Conservation (phyloP, 2,113 vertebrate species). For the Lagopus muta region DNA sequence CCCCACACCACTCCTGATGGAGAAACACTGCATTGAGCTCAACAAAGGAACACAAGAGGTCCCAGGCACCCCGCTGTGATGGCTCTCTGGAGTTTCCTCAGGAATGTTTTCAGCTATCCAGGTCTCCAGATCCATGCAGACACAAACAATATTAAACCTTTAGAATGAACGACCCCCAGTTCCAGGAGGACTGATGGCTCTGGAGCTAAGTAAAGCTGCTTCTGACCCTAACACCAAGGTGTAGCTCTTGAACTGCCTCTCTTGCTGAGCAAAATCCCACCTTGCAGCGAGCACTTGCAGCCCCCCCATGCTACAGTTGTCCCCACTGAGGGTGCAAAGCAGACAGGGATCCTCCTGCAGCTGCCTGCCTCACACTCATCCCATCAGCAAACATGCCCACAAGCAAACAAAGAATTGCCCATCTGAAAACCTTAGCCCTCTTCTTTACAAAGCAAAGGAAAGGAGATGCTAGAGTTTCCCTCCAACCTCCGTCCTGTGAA, state of each 20-base stretch:
- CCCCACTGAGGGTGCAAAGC: background rate
- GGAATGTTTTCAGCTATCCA: background rate
- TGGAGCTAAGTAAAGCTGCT: background rate
- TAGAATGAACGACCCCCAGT: background rate
- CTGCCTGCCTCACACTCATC: background rate
- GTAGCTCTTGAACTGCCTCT: background rate
- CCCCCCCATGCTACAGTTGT: background rate
- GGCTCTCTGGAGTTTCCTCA: background rate
- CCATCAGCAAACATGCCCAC: background rate
- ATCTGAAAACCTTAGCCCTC: background rate
- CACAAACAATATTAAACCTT: background rate
- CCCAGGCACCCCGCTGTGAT: background rate
- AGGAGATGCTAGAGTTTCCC: background rate
- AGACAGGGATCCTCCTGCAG: background rate
- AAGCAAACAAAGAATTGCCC: background rate
- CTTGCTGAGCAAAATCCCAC: background rate
- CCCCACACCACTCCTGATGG: fast-evolving
- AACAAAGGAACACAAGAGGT: background rate
- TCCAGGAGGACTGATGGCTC: background rate
- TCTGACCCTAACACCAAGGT: background rate
- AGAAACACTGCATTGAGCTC: background rate
- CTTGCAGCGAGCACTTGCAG: background rate
- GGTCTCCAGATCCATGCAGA: background rate
- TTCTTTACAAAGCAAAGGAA: background rate
- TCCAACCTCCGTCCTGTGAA: background rate